Percentiles rank a stretch among this genome's conserved stretches.
These are phyloP conservation scores for Protosalanx chinensis DNA, from an alignment of 2,797 vertebrate species.

Conservation along the genomic window DNA sequence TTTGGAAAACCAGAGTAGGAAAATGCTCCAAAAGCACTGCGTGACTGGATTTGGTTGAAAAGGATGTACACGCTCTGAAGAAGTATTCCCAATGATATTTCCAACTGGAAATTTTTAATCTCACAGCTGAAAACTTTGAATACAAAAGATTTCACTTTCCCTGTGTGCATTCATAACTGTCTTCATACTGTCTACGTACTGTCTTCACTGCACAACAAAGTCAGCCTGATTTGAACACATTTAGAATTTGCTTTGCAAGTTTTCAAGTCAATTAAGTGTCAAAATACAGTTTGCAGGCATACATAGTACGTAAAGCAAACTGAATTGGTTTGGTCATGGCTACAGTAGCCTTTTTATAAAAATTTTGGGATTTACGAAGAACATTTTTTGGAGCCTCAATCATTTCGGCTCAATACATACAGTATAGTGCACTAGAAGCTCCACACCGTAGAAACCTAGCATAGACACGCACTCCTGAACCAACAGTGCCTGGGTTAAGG, in stretches of 20 bases:
- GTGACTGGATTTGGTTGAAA: slow-evolving; percentile 75
- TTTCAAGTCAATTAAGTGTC: neutral
- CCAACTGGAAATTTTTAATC: slow-evolving; percentile 73
- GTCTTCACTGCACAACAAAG: slow-evolving; percentile 42
- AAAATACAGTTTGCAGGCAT: neutral
- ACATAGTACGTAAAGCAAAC: neutral
- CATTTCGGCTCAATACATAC: neutral
- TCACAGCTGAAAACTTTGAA: slow-evolving; percentile 75
- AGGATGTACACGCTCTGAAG: slow-evolving; percentile 59
- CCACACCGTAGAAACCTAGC: neutral
- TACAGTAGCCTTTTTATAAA: neutral
- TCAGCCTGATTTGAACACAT: slow-evolving; percentile 13
- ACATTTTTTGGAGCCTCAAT: neutral
- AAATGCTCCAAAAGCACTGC: slow-evolving; percentile 60
- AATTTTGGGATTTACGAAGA: neutral
- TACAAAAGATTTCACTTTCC: slow-evolving; percentile 61
- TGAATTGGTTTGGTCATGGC: neutral
- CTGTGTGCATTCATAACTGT: slow-evolving; percentile 52
- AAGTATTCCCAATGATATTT: slow-evolving; percentile 61
- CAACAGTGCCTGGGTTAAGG: slow-evolving; percentile 4
- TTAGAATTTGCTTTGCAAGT: neutral
- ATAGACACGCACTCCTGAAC: neutral
- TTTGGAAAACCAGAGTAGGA: slow-evolving; percentile 75
- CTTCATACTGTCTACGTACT: too few species aligned
- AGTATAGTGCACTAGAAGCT: neutral